Percentiles rank a stretch among this genome's conserved stretches.
Evolutionary conservation across 2,797 vertebrate species (phyloP).

Genomic region (Poeciliopsis turneri): DNA sequence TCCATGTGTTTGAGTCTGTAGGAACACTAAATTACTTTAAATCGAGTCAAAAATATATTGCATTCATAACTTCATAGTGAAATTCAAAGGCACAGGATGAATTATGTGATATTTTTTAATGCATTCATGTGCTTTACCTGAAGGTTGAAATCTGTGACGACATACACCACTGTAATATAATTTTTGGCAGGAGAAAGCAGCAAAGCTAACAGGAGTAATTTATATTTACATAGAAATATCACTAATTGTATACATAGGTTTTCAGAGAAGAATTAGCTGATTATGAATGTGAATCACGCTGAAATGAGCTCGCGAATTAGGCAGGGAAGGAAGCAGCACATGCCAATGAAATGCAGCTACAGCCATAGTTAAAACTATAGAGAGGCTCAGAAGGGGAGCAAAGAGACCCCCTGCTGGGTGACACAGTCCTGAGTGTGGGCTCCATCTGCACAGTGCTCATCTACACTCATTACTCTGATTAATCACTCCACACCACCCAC

Average conservation of each 20-base stretch:
- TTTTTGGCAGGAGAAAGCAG: slow-evolving; percentile 14
- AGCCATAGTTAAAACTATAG: slow-evolving; percentile 44
- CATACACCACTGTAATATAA: not conserved
- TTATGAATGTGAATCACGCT: slow-evolving; percentile 34
- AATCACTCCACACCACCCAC: slow-evolving; percentile 77
- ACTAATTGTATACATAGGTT: slow-evolving; percentile 25
- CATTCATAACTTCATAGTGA: not conserved
- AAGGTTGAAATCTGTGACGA: not conserved
- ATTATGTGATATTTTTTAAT: slow-evolving; percentile 2
- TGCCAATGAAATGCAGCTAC: slow-evolving; percentile 42
- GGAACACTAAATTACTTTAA: not conserved
- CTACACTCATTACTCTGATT: slow-evolving; percentile 78
- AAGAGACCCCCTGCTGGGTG: slow-evolving; percentile 70
- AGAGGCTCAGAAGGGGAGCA: slow-evolving; percentile 50
- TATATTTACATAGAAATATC: slow-evolving; percentile 25
- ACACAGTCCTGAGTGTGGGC: slow-evolving; percentile 73
- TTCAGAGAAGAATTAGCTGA: slow-evolving; percentile 21
- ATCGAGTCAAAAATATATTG: not conserved
- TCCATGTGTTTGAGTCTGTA: not conserved
- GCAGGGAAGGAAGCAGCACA: slow-evolving; percentile 33
- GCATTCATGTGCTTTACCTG: not conserved
- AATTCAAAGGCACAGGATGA: not conserved
- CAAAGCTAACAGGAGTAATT: not conserved
- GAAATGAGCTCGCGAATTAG: slow-evolving; percentile 40
- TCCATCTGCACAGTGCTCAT: slow-evolving; percentile 77